A percentile compares a stretch with the other conserved stretches of the same genome.
phyloP scores from a whole-genome alignment of 2,888 invertebrate species.

The Parnassius apollo region DNA sequence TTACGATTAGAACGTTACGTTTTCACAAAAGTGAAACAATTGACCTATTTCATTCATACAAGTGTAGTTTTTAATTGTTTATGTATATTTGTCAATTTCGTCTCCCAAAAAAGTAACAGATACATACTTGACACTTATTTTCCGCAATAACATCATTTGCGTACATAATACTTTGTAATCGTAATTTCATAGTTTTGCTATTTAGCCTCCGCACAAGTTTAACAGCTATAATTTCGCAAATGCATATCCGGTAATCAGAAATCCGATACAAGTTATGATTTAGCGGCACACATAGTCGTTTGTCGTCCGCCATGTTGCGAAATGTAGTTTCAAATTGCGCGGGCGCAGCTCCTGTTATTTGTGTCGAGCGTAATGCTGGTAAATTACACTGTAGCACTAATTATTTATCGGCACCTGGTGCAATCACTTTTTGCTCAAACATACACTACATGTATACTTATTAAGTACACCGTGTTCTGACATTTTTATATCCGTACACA shows the following conservation, averaged over 20 bases:
- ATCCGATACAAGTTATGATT: conserved; percentile 66
- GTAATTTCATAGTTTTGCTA: background rate
- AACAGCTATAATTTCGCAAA: conserved; percentile 33
- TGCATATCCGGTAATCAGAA: conserved; percentile 63
- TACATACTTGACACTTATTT: too few relatives aligned
- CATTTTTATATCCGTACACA: background rate
- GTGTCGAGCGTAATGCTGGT: conserved; percentile 60
- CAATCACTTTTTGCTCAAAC: conserved; percentile 32
- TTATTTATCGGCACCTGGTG: conserved; percentile 51
- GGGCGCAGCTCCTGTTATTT: conserved; percentile 71
- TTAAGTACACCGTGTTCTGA: conserved; percentile 7
- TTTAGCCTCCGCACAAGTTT: conserved; percentile 32
- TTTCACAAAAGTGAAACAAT: too few relatives aligned
- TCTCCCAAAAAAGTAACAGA: too few relatives aligned
- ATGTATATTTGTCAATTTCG: too few relatives aligned
- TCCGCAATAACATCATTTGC: too few relatives aligned
- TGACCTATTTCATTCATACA: too few relatives aligned
- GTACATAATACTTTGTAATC: too few relatives aligned
- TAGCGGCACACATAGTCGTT: conserved; percentile 54
- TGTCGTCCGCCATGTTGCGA: conserved; percentile 64
- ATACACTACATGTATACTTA: conserved; percentile 14
- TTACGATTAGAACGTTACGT: too few relatives aligned
- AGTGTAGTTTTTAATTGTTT: too few relatives aligned
- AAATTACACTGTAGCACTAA: conserved; percentile 68
- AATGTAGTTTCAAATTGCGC: conserved; percentile 56